A percentile compares a stretch with the other conserved stretches of the same genome.
These are phyloP conservation scores for Brachypteracias leptosomus DNA, from an alignment of 2,113 vertebrate species.

Conservation along the genomic window DNA sequence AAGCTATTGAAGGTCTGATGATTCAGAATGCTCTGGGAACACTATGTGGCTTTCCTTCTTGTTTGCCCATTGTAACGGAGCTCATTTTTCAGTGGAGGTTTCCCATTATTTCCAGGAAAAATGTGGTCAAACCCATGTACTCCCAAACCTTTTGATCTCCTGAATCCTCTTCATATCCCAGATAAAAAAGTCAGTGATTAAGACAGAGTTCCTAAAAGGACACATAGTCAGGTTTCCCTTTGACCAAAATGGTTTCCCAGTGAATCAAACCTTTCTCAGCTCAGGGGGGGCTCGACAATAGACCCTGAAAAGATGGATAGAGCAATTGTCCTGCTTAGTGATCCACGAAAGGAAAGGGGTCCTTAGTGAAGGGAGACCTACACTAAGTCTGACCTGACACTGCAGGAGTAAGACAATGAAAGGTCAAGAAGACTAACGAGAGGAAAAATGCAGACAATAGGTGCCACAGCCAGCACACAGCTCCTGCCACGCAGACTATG, in stretches of 20 bases:
- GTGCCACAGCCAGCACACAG: constrained; percentile 70
- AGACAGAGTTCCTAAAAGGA: constrained; percentile 77
- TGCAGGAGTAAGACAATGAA: constrained; percentile 73
- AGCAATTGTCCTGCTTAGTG: constrained; percentile 90
- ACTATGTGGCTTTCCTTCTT: constrained; percentile 50
- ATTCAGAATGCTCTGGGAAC: constrained; percentile 57
- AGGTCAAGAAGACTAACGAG: constrained; percentile 85
- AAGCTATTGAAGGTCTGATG: constrained; percentile 23
- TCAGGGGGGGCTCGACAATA: constrained; percentile 80
- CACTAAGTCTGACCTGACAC: constrained; percentile 77
- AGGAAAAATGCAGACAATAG: constrained; percentile 80
- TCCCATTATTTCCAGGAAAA: constrained; percentile 69
- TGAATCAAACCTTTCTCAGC: constrained; percentile 84
- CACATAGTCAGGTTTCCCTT: constrained; percentile 75
- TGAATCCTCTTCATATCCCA: constrained; percentile 81
- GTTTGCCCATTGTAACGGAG: constrained; percentile 63
- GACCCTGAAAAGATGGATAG: constrained; percentile 87
- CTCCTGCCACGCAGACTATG: constrained; percentile 69
- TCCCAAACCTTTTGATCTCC: constrained; percentile 83
- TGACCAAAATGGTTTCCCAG: constrained; percentile 78
- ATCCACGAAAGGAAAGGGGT: constrained; percentile 85
- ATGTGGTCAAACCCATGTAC: constrained; percentile 72
- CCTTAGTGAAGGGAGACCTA: constrained; percentile 75
- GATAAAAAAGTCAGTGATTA: constrained; percentile 81
- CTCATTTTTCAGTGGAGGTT: constrained; percentile 71